Conservation (phyloP, 2,113 vertebrate species). For the Pelvicachromis taeniatus region DNA sequence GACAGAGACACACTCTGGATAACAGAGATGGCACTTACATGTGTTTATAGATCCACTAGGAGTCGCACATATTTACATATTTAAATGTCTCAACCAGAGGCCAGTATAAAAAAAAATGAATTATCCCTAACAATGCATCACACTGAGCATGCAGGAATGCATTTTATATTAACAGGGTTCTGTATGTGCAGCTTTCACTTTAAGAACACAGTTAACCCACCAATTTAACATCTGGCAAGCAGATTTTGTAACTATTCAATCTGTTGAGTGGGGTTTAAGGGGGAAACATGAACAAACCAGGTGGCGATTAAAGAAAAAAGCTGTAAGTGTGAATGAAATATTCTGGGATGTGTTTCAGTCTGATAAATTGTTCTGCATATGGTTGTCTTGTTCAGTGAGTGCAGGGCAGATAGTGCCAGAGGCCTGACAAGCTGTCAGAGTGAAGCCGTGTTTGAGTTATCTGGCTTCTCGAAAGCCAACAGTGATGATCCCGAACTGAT, state of each 20-base stretch:
- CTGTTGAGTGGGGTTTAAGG: neutral
- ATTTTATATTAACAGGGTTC: neutral
- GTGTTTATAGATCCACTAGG: neutral
- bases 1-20: neutral
- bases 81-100: neutral
- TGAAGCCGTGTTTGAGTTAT: slow-evolving; percentile 1
- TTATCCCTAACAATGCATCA: neutral
- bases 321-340: slow-evolving; percentile 19
- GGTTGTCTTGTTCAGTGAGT: neutral
- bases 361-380: neutral
- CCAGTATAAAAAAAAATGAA: neutral
- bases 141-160: neutral
- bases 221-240: slow-evolving; percentile 34
- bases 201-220: neutral
- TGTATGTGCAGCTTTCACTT: neutral
- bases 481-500: neutral
- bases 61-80: neutral
- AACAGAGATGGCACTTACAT: neutral
- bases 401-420: neutral
- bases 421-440: neutral
- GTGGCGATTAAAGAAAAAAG: neutral
- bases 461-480: neutral
- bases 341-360: neutral
- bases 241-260: neutral
- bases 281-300: neutral